Conservation (phyloP, 1,140 invertebrate species). For the Drosophila subpulchrella region DNA sequence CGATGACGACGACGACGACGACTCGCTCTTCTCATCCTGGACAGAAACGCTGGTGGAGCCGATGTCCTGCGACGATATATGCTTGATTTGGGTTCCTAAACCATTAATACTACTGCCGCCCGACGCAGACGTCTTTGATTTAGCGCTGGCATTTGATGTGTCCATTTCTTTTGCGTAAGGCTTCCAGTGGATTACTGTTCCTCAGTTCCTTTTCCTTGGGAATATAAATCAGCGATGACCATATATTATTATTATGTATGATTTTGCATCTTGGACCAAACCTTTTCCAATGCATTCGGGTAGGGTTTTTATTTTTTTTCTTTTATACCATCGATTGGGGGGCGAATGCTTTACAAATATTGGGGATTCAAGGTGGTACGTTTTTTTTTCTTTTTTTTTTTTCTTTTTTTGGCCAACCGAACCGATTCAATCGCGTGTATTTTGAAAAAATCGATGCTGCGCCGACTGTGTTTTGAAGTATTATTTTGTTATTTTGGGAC, state of each 20-base stretch:
- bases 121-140: conserved; percentile 41
- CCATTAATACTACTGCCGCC: conserved; percentile 35
- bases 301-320: not conserved
- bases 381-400: not conserved
- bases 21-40: conserved; percentile 24
- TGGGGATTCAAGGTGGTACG: not conserved
- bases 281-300: conserved; percentile 26
- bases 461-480: conserved; percentile 13
- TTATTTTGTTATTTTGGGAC: not conserved
- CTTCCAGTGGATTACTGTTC: conserved; percentile 12
- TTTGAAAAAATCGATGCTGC: conserved; percentile 47
- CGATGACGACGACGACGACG: not conserved
- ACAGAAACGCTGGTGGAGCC: conserved; percentile 1
- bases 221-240: conserved; percentile 25
- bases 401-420: not conserved
- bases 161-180: conserved; percentile 56
- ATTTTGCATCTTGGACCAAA: conserved; percentile 9
- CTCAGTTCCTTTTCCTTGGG: conserved; percentile 23
- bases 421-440: conserved; percentile 4
- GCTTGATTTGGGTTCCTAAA: conserved; percentile 26
- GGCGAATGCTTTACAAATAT: conserved; percentile 6
- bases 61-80: conserved; percentile 28
- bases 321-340: not conserved
- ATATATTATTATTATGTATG: conserved; percentile 16
- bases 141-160: conserved; percentile 36